Conservation (phyloP, 2,113 vertebrate genomes). For the Galeopterus variegatus region DNA sequence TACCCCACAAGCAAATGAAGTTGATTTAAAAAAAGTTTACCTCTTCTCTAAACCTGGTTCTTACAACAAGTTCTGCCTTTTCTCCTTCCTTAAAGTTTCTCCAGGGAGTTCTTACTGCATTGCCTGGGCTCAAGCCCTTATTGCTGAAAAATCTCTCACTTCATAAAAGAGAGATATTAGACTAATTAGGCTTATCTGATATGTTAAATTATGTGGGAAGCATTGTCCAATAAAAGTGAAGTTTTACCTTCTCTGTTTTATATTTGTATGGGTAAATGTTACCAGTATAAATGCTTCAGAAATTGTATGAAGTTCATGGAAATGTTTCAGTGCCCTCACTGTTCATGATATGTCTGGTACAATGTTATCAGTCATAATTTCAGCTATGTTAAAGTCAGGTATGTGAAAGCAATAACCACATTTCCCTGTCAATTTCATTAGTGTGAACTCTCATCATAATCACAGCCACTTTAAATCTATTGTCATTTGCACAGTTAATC, state of each 20-base stretch:
- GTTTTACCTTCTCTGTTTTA: neutral
- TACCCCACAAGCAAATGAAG: neutral
- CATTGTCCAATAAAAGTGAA: no score
- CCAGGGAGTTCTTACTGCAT: neutral
- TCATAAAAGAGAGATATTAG: no score
- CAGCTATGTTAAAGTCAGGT: neutral
- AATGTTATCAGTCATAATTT: neutral
- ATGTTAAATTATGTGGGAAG: no score
- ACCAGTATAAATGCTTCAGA: neutral
- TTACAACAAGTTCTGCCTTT: neutral
- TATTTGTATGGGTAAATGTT: neutral
- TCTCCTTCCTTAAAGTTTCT: neutral
- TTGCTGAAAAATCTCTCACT: no score
- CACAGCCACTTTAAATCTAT: no score
- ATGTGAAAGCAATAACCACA: neutral
- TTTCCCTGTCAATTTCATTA: neutral
- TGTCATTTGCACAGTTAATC: neutral
- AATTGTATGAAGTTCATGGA: neutral
- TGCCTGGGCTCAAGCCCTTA: neutral
- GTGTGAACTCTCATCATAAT: neutral
- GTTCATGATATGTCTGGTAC: neutral
- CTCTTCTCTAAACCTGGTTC: neutral
- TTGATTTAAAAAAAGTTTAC: neutral
- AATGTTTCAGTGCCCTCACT: neutral
- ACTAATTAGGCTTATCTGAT: no score